Base-by-base conservation (phyloP, 2,888 invertebrate species). In the Alcis repandata region DNA sequence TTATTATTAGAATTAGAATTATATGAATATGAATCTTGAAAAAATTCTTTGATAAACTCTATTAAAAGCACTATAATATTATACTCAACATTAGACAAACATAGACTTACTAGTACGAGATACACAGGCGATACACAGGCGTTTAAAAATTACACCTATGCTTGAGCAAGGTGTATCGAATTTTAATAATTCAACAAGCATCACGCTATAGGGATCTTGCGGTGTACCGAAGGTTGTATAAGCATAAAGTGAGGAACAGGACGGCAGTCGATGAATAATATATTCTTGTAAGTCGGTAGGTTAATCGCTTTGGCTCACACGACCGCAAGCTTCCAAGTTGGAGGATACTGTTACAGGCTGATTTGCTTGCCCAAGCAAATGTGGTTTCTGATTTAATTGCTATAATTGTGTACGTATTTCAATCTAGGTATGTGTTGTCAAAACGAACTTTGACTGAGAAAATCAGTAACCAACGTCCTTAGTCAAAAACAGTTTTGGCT, bases 241-340 rank as follows among this genome's bases (percentile, higher is more conserved):
- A 52, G 17, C 60, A 60, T 60, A 45, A 53, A 60, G 53, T 53
- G 20, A 19, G 48, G 53, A 46, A 17, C 48, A 59, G 40, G 48
- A 43, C 20, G 36, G 27, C 19, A 33, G 27, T 2, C 41, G 33
- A 52, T 67, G 62, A 67, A 67, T 70, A 67, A 70, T 67, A 46
- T 45, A 65, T 64, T 10, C 43, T 54, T 53, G 49, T 36, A 65
- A 59, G 62, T 65, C 36, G 36, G 38, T 20, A 61, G 49, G 61
- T 63, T 63, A 68, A 68, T 68, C 52, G 49, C 60, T 61, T 59
- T 20, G 33, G 11, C 38, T 63, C 20, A 53, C 43, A 43, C 41
- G 40, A 54, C 51, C 56, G 38, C 48, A 46, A 60, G 60, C 53
- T 51, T 58, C 46, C 27, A 53, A 22, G 22, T 43, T 33, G n/a